Evolutionary conservation across 2,888 invertebrate species (phyloP), one percentile per base, ranked within the genome.

Genomic region (Antitype chi): DNA sequence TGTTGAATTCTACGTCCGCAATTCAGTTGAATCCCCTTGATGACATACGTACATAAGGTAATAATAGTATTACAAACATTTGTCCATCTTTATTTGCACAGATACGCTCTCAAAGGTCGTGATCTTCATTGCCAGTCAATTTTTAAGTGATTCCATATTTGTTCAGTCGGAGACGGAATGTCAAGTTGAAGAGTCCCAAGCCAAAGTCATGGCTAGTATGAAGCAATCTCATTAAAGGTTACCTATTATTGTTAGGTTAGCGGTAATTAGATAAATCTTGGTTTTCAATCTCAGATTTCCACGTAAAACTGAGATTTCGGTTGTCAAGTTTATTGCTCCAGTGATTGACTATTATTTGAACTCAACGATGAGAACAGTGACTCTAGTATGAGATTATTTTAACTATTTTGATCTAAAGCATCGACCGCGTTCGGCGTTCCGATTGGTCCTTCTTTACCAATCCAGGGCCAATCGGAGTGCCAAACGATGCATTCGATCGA

Each of bases 41-140:
- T 83, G 83, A 76, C 77, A 81, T 78, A 59, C 49, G 70, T 76
- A 70, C 74, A 47, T 80, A 75, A 52, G 70, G 82, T 87, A 87
- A 87, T 80, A 82, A 76, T 87, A 85, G 78, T 82, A 84, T 82
- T 81, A 81, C 89, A 91, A 94, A 95, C 93, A 94, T 94, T 94
- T 92, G 91, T 80, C 74, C 77, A 89, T 87, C 85, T 89, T 87
- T 94, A 91, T 94, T 93, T 94, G 92, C 90, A 85, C 86, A 86
- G 60, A 80, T 86, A 89, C 85, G 87, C 81, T 89, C 85, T 86
- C 91, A 94, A 95, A 95, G 95, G 94, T 94, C 94, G 89, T 86
- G 76, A 86, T 89, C 85, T 90, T 91, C 92, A 92, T 92, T 92
- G 92, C 90, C 91, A 90, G 91, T 91, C 80, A 89, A 89, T 91